Evolutionary conservation across 2,888 invertebrate species (phyloP).

Genomic region (Tridacna crocea): DNA sequence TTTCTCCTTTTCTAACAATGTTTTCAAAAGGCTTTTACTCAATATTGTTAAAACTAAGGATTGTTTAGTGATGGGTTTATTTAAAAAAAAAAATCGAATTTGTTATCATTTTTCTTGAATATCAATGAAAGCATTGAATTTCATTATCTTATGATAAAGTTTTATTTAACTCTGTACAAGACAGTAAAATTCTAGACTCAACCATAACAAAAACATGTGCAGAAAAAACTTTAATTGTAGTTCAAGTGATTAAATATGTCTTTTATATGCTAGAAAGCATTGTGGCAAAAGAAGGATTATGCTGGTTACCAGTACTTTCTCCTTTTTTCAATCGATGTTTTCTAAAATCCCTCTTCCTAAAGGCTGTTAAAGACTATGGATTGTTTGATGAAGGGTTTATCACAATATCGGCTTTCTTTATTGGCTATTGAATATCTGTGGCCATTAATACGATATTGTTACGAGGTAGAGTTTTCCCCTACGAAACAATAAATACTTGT

Average conservation of each 20-base stretch:
- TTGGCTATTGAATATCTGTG: constrained; percentile 7
- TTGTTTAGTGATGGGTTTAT: too few relatives aligned
- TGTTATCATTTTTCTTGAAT: too few relatives aligned
- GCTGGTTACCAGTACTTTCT: neutral
- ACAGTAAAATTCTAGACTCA: too few relatives aligned
- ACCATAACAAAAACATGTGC: too few relatives aligned
- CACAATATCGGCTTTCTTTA: constrained; percentile 1
- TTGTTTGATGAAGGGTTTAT: neutral
- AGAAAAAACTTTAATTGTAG: too few relatives aligned
- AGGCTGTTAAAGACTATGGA: too few relatives aligned
- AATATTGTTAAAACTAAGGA: too few relatives aligned
- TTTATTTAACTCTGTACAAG: too few relatives aligned
- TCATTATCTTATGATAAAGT: too few relatives aligned
- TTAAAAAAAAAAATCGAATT: too few relatives aligned
- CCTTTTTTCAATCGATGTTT: neutral
- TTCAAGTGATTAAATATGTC: too few relatives aligned
- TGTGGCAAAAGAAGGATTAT: neutral
- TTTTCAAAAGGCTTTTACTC: neutral
- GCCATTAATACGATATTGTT: constrained; percentile 3
- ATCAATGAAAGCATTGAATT: too few relatives aligned
- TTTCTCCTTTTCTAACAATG: neutral
- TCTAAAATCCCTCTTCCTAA: neutral
- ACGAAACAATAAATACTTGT: constrained; percentile 18
- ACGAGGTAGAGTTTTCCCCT: neutral
- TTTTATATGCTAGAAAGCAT: neutral